Conservation (phyloP, 2,888 invertebrate genomes). For the Caenorhabditis doughertyi region DNA sequence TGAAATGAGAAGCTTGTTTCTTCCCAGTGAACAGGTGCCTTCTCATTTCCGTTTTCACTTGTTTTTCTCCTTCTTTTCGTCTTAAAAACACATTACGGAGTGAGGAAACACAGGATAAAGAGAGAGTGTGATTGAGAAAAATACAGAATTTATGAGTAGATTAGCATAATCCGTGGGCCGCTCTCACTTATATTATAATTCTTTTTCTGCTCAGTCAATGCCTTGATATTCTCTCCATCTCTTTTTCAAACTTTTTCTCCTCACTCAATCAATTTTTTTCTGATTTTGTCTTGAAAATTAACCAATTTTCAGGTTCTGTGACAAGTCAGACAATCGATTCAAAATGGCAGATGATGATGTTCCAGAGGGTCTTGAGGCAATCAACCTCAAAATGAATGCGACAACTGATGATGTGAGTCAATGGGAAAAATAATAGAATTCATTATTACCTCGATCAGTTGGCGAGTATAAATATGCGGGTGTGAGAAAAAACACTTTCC, state of each 20-base stretch:
- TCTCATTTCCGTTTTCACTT: constrained; percentile 49
- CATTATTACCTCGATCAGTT: constrained; percentile 47
- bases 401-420: constrained; percentile 81
- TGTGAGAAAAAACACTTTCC: constrained; percentile 40
- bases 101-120: constrained; percentile 25
- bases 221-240: constrained; percentile 24
- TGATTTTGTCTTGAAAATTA: background rate
- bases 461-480: constrained; percentile 12
- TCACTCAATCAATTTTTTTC: constrained; percentile 3
- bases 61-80: constrained; percentile 41
- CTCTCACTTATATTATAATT: constrained; percentile 48
- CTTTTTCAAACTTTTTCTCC: constrained; percentile 18
- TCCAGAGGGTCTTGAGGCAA: constrained; percentile 81
- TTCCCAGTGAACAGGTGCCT: constrained; percentile 47
- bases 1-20: background rate
- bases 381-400: constrained; percentile 82
- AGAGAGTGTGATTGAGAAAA: constrained; percentile 49
- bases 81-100: constrained; percentile 48
- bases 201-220: constrained; percentile 15
- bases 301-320: constrained; percentile 27
- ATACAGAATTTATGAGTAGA: constrained; percentile 53
- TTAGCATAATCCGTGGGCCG: constrained; percentile 53
- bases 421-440: constrained; percentile 34
- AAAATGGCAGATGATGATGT: constrained; percentile 74
- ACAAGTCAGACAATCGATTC: constrained; percentile 8